Conservation (phyloP, 2,113 vertebrate species). For the Heliornis fulica region DNA sequence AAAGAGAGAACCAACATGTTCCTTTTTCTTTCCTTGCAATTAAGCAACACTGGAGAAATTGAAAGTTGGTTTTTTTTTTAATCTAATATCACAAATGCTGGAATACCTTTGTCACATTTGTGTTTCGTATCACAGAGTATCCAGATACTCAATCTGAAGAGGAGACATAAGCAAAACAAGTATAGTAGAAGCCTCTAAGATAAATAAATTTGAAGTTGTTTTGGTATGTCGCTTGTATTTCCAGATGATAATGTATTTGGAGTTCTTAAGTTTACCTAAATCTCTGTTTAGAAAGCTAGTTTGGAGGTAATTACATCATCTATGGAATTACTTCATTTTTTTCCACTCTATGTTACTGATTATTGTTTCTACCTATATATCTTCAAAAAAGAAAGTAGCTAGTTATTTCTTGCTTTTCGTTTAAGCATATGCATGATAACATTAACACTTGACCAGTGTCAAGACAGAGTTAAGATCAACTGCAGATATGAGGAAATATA, state of each 20-base stretch:
- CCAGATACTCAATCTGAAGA: background rate
- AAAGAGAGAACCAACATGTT: background rate
- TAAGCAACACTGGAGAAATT: background rate
- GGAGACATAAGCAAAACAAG: background rate
- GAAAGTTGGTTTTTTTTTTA: background rate
- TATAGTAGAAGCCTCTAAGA: background rate
- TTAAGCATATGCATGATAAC: background rate
- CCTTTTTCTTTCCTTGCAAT: background rate
- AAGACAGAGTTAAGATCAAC: slow-evolving; percentile 21
- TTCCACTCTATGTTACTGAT: background rate
- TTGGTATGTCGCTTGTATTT: background rate
- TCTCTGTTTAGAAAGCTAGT: background rate
- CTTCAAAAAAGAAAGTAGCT: background rate
- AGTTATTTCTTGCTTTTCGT: background rate
- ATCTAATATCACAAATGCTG: background rate
- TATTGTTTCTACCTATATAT: background rate
- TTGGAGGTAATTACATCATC: background rate
- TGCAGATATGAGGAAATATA: slow-evolving; percentile 1
- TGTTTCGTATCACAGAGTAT: background rate
- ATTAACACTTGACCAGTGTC: background rate
- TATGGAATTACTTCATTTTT: background rate
- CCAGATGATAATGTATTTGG: background rate
- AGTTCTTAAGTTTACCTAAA: background rate
- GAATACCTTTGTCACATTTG: background rate
- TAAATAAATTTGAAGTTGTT: background rate